Evolutionary conservation across 2,797 vertebrate species (phyloP).

Genomic region (Catamblyrhynchus diadema): DNA sequence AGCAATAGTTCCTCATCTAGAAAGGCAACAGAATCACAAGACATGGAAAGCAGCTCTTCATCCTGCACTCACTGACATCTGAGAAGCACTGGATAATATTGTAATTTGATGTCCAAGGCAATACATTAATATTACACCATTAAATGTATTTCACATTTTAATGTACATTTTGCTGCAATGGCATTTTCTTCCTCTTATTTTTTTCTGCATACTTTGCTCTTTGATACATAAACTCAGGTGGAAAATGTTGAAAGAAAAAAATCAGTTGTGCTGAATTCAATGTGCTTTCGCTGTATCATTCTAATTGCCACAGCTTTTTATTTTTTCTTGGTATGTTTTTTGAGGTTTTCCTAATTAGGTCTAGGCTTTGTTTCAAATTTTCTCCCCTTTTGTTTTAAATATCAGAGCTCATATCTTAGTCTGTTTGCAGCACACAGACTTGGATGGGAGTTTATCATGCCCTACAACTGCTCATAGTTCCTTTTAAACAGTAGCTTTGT

Average conservation of each 20-base stretch:
- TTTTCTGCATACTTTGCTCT: background rate
- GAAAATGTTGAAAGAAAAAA: background rate
- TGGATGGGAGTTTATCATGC: background rate
- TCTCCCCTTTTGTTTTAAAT: background rate
- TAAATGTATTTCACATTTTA: background rate
- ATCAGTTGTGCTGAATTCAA: background rate
- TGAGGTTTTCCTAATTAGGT: background rate
- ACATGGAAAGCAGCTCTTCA: background rate
- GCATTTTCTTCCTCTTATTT: background rate
- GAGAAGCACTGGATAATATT: background rate
- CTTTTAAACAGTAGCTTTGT: constrained; percentile 26
- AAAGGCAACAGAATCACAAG: background rate
- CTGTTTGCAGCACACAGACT: background rate
- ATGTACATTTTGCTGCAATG: background rate
- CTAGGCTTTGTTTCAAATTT: background rate
- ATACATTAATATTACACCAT: background rate
- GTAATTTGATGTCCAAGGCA: background rate
- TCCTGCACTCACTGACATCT: background rate
- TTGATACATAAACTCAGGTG: background rate
- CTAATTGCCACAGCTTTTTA: background rate
- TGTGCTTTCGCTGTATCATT: background rate
- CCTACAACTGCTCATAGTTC: background rate
- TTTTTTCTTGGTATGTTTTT: background rate
- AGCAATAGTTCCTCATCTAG: background rate
- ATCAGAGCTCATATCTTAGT: background rate